These are phyloP conservation scores for Palaemon carinicauda DNA, from an alignment of 1,140 invertebrate genomes.

Conservation along the genomic window DNA sequence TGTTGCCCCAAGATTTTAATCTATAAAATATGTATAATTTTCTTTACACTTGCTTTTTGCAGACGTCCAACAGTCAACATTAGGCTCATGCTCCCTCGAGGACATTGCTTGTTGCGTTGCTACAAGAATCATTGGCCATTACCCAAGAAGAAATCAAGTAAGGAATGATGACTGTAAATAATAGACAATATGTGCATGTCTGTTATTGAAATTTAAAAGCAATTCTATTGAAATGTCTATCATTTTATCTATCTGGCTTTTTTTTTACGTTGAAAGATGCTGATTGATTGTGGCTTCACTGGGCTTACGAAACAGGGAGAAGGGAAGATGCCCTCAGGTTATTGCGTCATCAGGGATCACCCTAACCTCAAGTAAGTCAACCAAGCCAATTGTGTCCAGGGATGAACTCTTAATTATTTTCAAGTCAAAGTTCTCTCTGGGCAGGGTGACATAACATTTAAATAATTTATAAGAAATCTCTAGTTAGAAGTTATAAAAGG, in stretches of 20 bases:
- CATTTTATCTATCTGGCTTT: too few relatives aligned
- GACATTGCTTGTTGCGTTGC: constrained; percentile 63
- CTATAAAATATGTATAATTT: neutral
- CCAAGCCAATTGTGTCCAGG: too few relatives aligned
- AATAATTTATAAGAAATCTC: too few relatives aligned
- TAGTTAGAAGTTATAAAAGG: too few relatives aligned
- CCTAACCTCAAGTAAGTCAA: constrained; percentile 53
- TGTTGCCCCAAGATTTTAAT: too few relatives aligned
- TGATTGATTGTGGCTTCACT: constrained; percentile 64
- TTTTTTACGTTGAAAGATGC: constrained; percentile 34
- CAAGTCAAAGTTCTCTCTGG: too few relatives aligned
- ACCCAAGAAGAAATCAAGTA: constrained; percentile 61
- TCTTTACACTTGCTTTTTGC: neutral
- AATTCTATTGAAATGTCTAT: too few relatives aligned
- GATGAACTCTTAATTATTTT: too few relatives aligned
- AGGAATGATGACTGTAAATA: neutral
- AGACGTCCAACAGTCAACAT: constrained; percentile 61
- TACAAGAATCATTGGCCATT: constrained; percentile 63
- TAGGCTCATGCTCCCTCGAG: constrained; percentile 61
- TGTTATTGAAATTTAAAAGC: too few relatives aligned
- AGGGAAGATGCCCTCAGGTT: constrained; percentile 48
- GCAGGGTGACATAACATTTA: too few relatives aligned
- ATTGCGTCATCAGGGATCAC: constrained; percentile 60
- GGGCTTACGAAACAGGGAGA: constrained; percentile 60
- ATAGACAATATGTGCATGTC: neutral